Evolutionary conservation across 2,888 invertebrate species (phyloP), one percentile per base, ranked within the genome.

Genomic region (Agrilus biguttatus): DNA sequence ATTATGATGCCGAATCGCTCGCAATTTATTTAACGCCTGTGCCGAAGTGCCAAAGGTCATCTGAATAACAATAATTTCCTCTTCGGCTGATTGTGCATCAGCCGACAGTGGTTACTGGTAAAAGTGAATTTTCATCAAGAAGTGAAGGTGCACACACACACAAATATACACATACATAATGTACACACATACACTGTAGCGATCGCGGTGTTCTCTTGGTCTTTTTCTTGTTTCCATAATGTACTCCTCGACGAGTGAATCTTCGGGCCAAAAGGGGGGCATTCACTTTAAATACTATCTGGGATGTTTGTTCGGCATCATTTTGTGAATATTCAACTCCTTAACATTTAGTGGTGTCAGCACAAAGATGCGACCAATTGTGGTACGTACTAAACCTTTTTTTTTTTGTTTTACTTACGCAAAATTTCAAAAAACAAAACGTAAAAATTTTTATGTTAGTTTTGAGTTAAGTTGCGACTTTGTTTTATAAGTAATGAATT

Each of bases 291-390:
- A 54, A 55, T 53, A 51, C 48, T 46, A 53, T 49, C 47, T 49
- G 48, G 48, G 50, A 53, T 51, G 40, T 42, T 48, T 44, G 45
- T 37, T 42, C 47, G 46, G 43, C 49, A 54, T 54, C 55, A 59
- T 61, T 58, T 58, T 57, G 58, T 58, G 58, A 56, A 55, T 55
- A 58, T 59, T 53, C 52, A 10, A 10, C 28, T 28, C 28, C 28
- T 28, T 28, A 28, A 10, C 28, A 10, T 28, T 28, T 28, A 28
- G 28, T 47, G 55, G 61, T 61, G 60, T 54, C 51, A 56, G 55
- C 52, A 47, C 53, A 58, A 4, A 53, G 56, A 62, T 62, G 62
- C 60, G 56, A 60, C 58, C 60, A 48, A 59, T 62, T 53, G 53
- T 62, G 62, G 62, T 62, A 62, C 51, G 62, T 62, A 58, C 49